Percentiles rank a stretch among this genome's conserved stretches.
phyloP scores from a whole-genome alignment of 2,888 invertebrate genomes.

The Eudasyphora cyanicolor region DNA sequence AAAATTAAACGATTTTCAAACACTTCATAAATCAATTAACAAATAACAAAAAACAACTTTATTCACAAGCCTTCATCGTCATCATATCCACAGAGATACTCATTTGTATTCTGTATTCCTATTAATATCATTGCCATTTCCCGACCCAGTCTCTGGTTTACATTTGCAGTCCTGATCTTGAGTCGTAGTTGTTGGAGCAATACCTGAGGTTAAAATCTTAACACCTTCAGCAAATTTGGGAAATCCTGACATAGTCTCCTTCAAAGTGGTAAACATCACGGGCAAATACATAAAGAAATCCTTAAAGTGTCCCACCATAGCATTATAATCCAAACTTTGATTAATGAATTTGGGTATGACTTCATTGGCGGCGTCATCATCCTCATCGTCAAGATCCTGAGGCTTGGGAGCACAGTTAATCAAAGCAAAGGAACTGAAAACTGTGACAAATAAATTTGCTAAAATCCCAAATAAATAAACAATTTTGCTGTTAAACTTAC shows the following conservation, averaged over 20 bases:
- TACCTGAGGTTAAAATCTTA: conserved; percentile 70
- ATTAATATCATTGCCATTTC: conserved; percentile 70
- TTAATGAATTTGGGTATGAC: conserved; percentile 1
- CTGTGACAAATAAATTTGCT: not conserved
- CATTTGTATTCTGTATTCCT: conserved; percentile 27
- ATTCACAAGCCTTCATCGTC: not conserved
- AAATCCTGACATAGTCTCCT: conserved; percentile 76
- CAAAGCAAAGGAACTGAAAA: conserved; percentile 38
- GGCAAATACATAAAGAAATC: conserved; percentile 78
- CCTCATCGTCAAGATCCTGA: not conserved
- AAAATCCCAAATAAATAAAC: not conserved
- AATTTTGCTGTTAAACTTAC: conserved; percentile 33
- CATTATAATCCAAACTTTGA: conserved; percentile 73
- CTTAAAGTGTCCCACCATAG: conserved; percentile 75
- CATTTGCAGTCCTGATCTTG: conserved; percentile 74
- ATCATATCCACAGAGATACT: not conserved
- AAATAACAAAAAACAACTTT: conserved; percentile 17
- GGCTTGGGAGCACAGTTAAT: conserved; percentile 39
- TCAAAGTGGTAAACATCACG: conserved; percentile 77
- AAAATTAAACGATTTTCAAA: too few species aligned
- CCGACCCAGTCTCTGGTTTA: conserved; percentile 51
- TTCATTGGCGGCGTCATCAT: conserved; percentile 26
- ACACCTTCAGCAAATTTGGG: conserved; percentile 76
- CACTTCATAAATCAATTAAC: not conserved
- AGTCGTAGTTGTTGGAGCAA: conserved; percentile 54